Evolutionary conservation across 1,140 invertebrate species (phyloP).

Genomic region (Diabrotica undecimpunctata): DNA sequence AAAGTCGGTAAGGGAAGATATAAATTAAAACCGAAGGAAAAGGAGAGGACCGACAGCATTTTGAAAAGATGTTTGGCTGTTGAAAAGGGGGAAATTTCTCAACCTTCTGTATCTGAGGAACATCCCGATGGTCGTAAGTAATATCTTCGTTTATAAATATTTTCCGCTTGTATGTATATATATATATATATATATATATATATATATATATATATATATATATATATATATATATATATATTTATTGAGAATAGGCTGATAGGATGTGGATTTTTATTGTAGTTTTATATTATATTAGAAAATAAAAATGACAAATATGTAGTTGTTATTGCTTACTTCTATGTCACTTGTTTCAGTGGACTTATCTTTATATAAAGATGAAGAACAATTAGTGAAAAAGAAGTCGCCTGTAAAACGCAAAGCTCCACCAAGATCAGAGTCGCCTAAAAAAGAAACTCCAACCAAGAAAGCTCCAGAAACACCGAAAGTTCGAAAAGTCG

Average conservation of each 20-base stretch:
- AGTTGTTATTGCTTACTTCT: no score
- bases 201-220: no score
- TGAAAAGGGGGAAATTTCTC: constrained; percentile 67
- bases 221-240: no score
- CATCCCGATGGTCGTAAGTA: constrained; percentile 82
- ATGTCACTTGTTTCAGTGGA: constrained; percentile 60
- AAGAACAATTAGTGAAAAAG: constrained; percentile 71
- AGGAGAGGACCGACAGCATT: constrained; percentile 76
- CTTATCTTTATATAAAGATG: constrained; percentile 73
- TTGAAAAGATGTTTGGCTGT: constrained; percentile 78
- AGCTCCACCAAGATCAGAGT: constrained; percentile 18
- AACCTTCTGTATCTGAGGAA: constrained; percentile 69
- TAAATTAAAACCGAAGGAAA: constrained; percentile 67
- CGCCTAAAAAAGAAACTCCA: constrained; percentile 18
- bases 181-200: no score
- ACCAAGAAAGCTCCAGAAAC: constrained; percentile 36
- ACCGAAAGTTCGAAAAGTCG: constrained; percentile 37
- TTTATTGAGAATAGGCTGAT: no score
- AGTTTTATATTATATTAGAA: no score
- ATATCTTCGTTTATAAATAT: no score
- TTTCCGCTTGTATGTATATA: not conserved
- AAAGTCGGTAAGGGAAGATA: constrained; percentile 70
- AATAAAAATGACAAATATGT: no score
- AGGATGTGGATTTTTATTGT: no score
- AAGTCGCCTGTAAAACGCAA: constrained; percentile 40